Evolutionary conservation across 2,888 invertebrate species (phyloP), one percentile per base, ranked within the genome.

Genomic region (Odontocerum albicorne): DNA sequence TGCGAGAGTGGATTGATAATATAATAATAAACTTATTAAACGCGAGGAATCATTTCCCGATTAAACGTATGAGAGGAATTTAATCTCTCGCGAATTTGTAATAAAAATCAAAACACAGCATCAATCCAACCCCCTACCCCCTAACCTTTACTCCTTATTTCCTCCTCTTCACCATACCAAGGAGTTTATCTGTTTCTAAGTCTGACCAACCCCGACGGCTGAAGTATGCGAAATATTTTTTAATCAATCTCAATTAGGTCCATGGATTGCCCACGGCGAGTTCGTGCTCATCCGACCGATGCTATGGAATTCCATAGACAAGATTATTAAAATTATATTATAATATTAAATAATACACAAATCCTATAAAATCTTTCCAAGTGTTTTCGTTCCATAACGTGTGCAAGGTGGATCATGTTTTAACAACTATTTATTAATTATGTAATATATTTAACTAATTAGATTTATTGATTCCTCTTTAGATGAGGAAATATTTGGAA

Each of bases 161-260:
- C 20, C 42, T 38, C 19, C 57, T 39, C 20, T 49, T 36, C 22
- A 45, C 42, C 55, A 17, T 36, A 46, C 49, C 40, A 32, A 39
- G 45, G 35, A 31, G 33, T 33, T 43, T 46, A 38, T 38, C 45
- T 19, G 38, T 20, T 33, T 15, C 39, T 32, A 36, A 33, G 35
- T 31, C 49, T 54, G 54, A 54, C 54, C 54, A 49, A 27, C 40
- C 47, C 53, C 19, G 52, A 10, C 53, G 54, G 42, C 53, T 54
- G 38, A 77, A 77, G 75, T 76, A 77, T 77, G 75, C 71, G 70
- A 72, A 77, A 75, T 76, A 77, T 77, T 77, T 77, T n/a, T 77
- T 77, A 77, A 77, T 77, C 77, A 77, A 77, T 77, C 77, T 73
- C 76, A 76, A 77, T 77, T 77, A 76, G 75, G 75, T 76, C 62